Base-by-base conservation (phyloP, 2,888 invertebrate species). In the Leptinotarsa juncta region DNA sequence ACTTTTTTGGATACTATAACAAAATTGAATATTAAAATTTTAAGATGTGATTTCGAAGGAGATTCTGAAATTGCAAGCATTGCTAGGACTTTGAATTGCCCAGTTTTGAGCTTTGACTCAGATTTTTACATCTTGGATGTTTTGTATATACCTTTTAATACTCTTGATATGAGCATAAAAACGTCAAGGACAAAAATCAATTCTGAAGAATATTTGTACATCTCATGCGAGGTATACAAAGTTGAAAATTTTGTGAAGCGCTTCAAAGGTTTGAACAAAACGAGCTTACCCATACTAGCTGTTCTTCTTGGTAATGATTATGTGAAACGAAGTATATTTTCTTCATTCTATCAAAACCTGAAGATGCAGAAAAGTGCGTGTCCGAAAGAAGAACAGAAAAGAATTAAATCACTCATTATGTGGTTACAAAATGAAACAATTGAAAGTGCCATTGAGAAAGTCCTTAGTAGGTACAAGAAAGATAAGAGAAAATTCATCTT, bases 111-210 rank as follows among this genome's bases (percentile, higher is more conserved):
- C 83, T 95, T 94, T 81, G 98, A 98, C 88, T 97, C 97, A 0
- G 98, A 98, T 88, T 98, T 97, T 88, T 97, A 93, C 84, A 93
- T 98, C 78, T 96, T 94, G 87, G 94, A 95, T 88, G 92, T 95
- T 0, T 87, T 90, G 2, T 97, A 96, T 81, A 94, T 98, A 79
- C 95, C 96, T 0, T 92, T 95, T 79, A 89, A 91, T 53, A 92
- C 93, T 26, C 84, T 95, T 14, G 90, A 93, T 4, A 86, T 90
- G 10, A 90, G 90, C 57, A 65, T 83, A 12, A 53, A 74, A 73
- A 70, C 80, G 70, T 75, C 75, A 23, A 77, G 73, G 32, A 15
- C 26, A 3, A 70, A 73, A 51, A 73, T 75, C 65, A 66, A 5
- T 23, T 84, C 85, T 15, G 50, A 16, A 53, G 15, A 84, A 79